phyloP scores from a whole-genome alignment of 2,888 invertebrate species.

The Pasiphila rectangulata region DNA sequence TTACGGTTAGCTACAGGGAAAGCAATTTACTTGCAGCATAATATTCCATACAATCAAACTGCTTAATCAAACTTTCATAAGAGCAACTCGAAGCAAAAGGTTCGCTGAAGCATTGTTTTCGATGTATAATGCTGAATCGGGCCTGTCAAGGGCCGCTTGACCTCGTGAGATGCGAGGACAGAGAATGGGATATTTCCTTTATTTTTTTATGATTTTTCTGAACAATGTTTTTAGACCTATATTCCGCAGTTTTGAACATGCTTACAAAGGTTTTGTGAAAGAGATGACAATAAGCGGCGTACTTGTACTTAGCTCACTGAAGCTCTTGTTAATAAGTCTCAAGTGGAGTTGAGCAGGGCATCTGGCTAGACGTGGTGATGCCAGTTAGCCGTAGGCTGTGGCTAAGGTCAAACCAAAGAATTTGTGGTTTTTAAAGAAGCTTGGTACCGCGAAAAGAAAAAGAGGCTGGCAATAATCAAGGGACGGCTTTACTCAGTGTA shows the following conservation, averaged over 20 bases:
- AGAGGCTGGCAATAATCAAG: too few relatives aligned
- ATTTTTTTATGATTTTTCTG: constrained; percentile 30
- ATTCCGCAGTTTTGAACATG: neutral
- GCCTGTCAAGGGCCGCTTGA: constrained; percentile 37
- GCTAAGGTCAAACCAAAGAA: too few relatives aligned
- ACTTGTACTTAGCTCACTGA: too few relatives aligned
- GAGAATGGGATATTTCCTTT: constrained; percentile 24
- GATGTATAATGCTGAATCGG: constrained; percentile 54
- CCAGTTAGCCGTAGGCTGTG: too few relatives aligned
- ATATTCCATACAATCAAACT: constrained; percentile 36
- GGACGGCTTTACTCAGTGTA: too few relatives aligned
- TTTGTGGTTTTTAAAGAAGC: too few relatives aligned
- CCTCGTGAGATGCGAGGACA: constrained; percentile 36
- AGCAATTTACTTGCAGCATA: constrained; percentile 25
- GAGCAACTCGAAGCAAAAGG: constrained; percentile 42
- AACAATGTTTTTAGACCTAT: constrained; percentile 14
- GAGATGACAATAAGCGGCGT: neutral
- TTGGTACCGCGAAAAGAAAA: too few relatives aligned
- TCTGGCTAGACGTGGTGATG: too few relatives aligned
- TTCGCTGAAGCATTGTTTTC: constrained; percentile 50
- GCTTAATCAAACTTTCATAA: constrained; percentile 50
- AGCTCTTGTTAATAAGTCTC: too few relatives aligned
- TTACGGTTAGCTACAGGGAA: too few relatives aligned
- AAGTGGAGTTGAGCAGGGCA: too few relatives aligned
- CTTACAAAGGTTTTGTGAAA: neutral